phyloP scores from a whole-genome alignment of 2,113 vertebrate species.

The Leptodactylus fuscus region DNA sequence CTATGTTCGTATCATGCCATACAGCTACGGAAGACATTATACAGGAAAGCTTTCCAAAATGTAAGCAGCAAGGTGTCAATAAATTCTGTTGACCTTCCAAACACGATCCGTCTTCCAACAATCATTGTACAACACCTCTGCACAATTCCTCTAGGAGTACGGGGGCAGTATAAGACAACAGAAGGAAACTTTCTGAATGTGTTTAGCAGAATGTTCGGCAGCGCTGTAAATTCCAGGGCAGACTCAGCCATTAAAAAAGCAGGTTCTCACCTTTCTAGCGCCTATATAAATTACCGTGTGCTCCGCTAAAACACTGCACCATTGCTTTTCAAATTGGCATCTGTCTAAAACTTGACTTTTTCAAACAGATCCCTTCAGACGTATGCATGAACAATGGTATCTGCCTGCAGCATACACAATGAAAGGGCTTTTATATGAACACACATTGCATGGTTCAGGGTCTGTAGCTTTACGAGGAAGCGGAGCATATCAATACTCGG shows the following conservation, averaged over 20 bases:
- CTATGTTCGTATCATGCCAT: too few species aligned
- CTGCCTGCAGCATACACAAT: conserved; percentile 47
- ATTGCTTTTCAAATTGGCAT: conserved; percentile 9
- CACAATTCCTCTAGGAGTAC: neutral
- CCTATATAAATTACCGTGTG: neutral
- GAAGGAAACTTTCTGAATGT: neutral
- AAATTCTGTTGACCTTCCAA: neutral
- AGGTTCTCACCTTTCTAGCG: neutral
- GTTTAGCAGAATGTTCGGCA: neutral
- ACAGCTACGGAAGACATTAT: too few species aligned
- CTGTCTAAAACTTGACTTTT: neutral
- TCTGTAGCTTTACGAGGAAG: conserved; percentile 30
- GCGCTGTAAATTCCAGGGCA: neutral
- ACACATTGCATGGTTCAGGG: conserved; percentile 36
- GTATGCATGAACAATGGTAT: conserved; percentile 21
- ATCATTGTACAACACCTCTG: neutral
- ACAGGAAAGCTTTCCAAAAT: neutral
- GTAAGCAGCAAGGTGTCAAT: neutral
- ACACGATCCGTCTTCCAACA: neutral
- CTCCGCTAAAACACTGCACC: neutral
- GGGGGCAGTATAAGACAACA: neutral
- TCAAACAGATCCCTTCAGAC: neutral
- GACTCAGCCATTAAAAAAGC: neutral
- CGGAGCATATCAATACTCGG: conserved; percentile 32
- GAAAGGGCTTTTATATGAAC: conserved; percentile 17